Percentiles rank a stretch among this genome's conserved stretches.
phyloP scores from a whole-genome alignment of 2,797 vertebrate genomes.

The Erithacus rubecula region DNA sequence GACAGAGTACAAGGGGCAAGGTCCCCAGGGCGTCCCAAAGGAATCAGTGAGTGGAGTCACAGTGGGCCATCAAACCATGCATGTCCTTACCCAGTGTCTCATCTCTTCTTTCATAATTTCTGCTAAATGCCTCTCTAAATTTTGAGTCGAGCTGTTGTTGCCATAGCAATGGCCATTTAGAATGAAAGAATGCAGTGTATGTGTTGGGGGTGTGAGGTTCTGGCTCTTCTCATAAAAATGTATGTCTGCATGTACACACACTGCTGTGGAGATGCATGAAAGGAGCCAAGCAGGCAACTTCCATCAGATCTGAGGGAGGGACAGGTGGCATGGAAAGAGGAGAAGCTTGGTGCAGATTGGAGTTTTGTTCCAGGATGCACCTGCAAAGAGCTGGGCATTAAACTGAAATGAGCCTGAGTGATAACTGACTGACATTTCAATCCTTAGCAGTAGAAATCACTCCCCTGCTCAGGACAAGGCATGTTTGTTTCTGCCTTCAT shows the following conservation, averaged over 20 bases:
- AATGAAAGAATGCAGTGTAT: not conserved
- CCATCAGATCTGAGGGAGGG: not conserved
- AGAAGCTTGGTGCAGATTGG: not conserved
- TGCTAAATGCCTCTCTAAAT: not conserved
- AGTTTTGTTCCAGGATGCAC: not conserved
- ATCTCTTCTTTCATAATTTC: not conserved
- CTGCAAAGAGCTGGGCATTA: not conserved
- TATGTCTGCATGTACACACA: not conserved
- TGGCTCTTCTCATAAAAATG: not conserved
- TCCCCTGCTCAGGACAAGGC: not conserved
- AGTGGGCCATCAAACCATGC: accelerated
- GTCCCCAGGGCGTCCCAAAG: not conserved
- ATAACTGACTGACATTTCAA: not conserved
- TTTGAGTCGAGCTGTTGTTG: constrained; percentile 31
- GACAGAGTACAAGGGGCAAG: not conserved
- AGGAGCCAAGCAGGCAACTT: not conserved
- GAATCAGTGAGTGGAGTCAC: accelerated
- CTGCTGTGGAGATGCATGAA: not conserved
- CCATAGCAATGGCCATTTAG: constrained; percentile 46
- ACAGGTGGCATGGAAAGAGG: not conserved
- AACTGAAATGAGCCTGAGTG: not conserved
- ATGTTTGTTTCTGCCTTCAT: not conserved
- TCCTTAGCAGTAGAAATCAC: not conserved
- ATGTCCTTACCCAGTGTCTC: accelerated
- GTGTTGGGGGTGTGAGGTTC: not conserved